Evolutionary conservation across 2,797 vertebrate genomes (phyloP).

Genomic region (Vespertilio murinus): DNA sequence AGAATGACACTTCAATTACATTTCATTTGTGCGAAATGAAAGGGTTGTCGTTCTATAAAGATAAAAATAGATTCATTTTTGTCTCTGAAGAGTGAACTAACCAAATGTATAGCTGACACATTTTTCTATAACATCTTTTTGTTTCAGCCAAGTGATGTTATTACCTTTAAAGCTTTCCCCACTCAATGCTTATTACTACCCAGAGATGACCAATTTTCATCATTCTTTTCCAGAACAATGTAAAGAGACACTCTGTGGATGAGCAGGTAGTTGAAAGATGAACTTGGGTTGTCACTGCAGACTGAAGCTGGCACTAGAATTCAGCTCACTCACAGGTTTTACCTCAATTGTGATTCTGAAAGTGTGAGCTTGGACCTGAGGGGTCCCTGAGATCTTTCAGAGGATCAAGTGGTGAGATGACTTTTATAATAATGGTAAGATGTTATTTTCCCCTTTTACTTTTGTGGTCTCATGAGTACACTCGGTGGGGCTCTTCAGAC

Average conservation of each 20-base stretch:
- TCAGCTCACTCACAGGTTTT: neutral
- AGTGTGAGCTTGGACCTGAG: neutral
- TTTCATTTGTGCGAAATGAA: neutral
- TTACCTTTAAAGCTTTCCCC: neutral
- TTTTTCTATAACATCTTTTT: neutral
- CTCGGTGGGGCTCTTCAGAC: neutral
- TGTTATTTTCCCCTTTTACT: neutral
- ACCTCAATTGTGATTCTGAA: neutral
- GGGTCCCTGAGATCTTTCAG: neutral
- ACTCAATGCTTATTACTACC: neutral
- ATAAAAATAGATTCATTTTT: constrained; percentile 29
- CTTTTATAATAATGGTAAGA: neutral
- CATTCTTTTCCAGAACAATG: neutral
- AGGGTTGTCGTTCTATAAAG: neutral
- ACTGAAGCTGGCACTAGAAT: neutral
- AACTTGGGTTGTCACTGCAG: neutral
- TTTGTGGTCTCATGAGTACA: neutral
- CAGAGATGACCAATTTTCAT: neutral
- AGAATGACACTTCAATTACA: constrained; percentile 25
- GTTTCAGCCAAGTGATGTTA: neutral
- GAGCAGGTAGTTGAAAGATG: neutral
- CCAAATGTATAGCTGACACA: neutral
- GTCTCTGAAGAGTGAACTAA: neutral
- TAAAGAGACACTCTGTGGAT: neutral
- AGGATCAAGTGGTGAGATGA: neutral